Evolutionary conservation across 1,140 invertebrate genomes (phyloP), one percentile per base, ranked within the genome.

Genomic region (Pseudobourletiella spinata): DNA sequence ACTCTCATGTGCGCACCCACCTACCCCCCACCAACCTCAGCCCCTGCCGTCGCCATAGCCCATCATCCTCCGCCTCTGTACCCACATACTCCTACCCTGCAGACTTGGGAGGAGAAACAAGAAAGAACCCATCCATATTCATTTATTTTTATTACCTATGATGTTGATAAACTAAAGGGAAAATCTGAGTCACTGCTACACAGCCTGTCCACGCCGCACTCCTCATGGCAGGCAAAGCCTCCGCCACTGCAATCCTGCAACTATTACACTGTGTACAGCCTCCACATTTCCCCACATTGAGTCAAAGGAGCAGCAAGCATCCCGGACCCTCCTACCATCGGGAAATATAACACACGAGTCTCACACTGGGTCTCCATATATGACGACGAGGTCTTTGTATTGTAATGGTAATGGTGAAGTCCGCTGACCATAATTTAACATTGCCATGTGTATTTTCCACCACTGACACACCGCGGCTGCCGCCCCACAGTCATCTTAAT

Each of bases 121-220:
- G 8, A 6, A 6, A 46, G 8, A 46, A 18, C 8, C 15, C 48
- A 51, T 51, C 25, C 48, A 51, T 51, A 51, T 51, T 51, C 48
- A 51, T 51, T 51, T 51, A 51, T 51, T 51, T 51, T 51, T 51
- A 51, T 51, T 51, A 51, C 14, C 15, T 51, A 51, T 3, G 15
- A 18, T 24, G 3, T 51, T 4, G 4, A 51, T 3, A 2, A 24
- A 26, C 16, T 24, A 24, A 24, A 24, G 48, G 2, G 4, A 26
- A 51, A 24, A 25, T 24, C 20, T 8, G 16, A 25, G n/a, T 15
- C 14, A 48, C 8, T 39, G 32, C n/a, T 39, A n/a, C 32, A 11
- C 32, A 39, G 32, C 32, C 32, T 39, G 32, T 39, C n/a, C n/a
- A 39, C n/a, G n/a, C n/a, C 35, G 35, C 22, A 48, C 11, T 11